Conservation (phyloP, 2,888 invertebrate species). For the Allophyes oxyacanthae region DNA sequence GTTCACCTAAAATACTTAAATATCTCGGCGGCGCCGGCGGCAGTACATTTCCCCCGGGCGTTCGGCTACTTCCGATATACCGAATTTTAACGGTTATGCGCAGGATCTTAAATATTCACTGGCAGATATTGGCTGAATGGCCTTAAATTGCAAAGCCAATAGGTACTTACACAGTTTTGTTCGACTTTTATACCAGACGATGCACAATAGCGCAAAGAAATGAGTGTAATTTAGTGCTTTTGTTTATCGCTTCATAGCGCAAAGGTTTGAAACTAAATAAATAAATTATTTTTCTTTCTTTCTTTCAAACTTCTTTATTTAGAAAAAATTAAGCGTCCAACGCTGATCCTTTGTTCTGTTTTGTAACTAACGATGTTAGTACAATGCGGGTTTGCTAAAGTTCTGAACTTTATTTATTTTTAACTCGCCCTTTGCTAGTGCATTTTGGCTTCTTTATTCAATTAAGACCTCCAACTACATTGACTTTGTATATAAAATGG, state of each 20-base stretch:
- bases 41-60: slow-evolving; percentile 25
- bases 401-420: background rate
- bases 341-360: no score
- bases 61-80: slow-evolving; percentile 35
- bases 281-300: no score
- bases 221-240: slow-evolving; percentile 30
- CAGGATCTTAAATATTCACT: slow-evolving; percentile 47
- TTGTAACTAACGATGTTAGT: no score
- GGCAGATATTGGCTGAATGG: slow-evolving; percentile 39
- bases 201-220: slow-evolving; percentile 29
- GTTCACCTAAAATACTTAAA: slow-evolving; percentile 35
- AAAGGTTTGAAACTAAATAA: slow-evolving; percentile 9
- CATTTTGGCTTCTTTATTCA: no score
- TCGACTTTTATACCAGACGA: slow-evolving; percentile 23
- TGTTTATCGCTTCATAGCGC: slow-evolving; percentile 22
- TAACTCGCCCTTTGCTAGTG: no score
- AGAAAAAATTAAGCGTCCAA: no score
- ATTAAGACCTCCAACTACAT: no score
- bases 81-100: slow-evolving; percentile 47
- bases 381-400: background rate
- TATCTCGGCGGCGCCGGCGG: slow-evolving; percentile 29
- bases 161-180: slow-evolving; percentile 20
- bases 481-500: no score
- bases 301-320: no score
- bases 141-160: slow-evolving; percentile 37